Evolutionary conservation across 2,113 vertebrate species (phyloP).

Genomic region (Vidua macroura): DNA sequence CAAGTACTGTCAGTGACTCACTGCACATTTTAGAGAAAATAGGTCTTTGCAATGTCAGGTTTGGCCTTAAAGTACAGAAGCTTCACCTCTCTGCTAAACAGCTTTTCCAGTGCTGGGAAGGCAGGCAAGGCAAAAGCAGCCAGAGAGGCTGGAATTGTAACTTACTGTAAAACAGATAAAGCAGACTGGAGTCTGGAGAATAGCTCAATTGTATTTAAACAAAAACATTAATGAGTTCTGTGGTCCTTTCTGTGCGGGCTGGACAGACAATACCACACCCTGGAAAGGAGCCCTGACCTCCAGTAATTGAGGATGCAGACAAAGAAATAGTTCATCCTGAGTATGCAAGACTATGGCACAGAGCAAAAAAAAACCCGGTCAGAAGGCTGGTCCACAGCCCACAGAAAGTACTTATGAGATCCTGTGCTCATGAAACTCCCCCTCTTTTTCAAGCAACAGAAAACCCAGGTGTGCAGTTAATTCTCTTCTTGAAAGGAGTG

Average conservation of each 20-base stretch:
- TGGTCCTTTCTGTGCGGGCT: not conserved
- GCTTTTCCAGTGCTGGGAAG: not conserved
- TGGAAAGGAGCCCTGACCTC: conserved; percentile 5
- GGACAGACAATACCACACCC: not conserved
- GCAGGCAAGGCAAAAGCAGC: not conserved
- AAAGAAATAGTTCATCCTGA: conserved; percentile 15
- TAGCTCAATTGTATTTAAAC: not conserved
- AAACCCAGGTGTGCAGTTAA: not conserved
- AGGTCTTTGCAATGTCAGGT: not conserved
- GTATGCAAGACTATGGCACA: not conserved
- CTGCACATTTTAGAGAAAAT: not conserved
- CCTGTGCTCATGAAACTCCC: not conserved
- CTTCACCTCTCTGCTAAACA: not conserved
- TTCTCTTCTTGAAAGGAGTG: not conserved
- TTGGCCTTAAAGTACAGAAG: not conserved
- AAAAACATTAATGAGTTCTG: not conserved
- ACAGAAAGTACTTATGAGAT: not conserved
- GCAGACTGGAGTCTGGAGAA: not conserved
- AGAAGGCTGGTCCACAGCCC: not conserved
- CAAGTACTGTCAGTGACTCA: not conserved
- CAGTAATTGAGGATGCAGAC: not conserved
- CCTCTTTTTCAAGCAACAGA: not conserved
- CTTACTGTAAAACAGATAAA: not conserved
- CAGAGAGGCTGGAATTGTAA: not conserved
- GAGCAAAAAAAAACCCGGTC: not conserved